A percentile compares a stretch with the other conserved stretches of the same genome.
phyloP scores from a whole-genome alignment of 2,888 invertebrate genomes.

The Acanthosoma haemorrhoidale region DNA sequence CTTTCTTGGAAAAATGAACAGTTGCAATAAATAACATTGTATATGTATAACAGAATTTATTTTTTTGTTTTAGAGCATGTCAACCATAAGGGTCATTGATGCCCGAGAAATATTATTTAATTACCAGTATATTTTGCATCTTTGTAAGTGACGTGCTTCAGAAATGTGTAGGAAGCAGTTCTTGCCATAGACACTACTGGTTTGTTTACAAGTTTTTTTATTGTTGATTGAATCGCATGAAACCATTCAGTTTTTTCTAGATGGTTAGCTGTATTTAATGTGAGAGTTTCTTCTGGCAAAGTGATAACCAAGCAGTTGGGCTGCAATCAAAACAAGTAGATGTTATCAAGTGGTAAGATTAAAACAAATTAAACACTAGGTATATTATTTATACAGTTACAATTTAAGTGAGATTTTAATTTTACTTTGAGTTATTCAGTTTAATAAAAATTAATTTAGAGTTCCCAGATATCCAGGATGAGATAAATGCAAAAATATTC shows the following conservation, averaged over 20 bases:
- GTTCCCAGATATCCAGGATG: too few species aligned
- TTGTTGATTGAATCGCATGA: conserved; percentile 66
- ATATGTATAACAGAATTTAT: too few species aligned
- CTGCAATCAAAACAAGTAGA: neutral
- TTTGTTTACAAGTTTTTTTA: conserved; percentile 62
- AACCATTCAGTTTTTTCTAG: conserved; percentile 75
- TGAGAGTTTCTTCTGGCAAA: conserved; percentile 72
- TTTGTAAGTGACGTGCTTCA: conserved; percentile 64
- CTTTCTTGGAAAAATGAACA: too few species aligned
- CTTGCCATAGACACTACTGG: conserved; percentile 64
- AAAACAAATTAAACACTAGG: too few species aligned
- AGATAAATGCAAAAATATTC: too few species aligned
- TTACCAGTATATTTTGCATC: conserved; percentile 69
- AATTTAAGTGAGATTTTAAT: too few species aligned
- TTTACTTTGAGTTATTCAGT: too few species aligned
- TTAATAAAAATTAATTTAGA: too few species aligned
- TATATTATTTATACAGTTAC: too few species aligned
- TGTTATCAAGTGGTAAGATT: neutral
- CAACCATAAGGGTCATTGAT: too few species aligned
- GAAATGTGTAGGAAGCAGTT: conserved; percentile 66
- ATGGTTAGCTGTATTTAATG: conserved; percentile 59
- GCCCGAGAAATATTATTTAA: neutral
- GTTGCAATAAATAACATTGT: too few species aligned
- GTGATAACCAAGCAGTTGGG: conserved; percentile 61
- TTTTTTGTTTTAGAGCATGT: too few species aligned